Percentiles rank a stretch among this genome's conserved stretches.
Conservation (phyloP, 2,113 vertebrate species). For the Chascanopsetta lugubris region DNA sequence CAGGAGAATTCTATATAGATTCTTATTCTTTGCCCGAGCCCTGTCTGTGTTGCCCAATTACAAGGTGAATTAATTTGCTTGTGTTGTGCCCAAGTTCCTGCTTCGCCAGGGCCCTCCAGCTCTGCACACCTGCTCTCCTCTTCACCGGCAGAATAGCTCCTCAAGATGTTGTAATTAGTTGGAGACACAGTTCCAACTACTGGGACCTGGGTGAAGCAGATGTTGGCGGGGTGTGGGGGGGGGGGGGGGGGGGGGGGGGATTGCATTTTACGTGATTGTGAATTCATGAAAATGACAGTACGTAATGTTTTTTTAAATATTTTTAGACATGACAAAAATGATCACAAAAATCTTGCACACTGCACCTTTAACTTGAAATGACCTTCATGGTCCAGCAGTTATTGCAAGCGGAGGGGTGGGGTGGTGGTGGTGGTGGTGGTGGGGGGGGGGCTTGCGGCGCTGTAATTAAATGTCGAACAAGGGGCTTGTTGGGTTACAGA, state of each 20-base stretch:
- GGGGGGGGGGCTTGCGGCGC: constrained; percentile 30
- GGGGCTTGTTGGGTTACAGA: constrained; percentile 46
- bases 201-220: constrained; percentile 50
- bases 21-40: constrained; percentile 1
- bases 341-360: too few relatives aligned
- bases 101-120: constrained; percentile 34
- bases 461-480: constrained; percentile 64
- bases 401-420: constrained; percentile 25
- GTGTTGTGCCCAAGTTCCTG: constrained; percentile 28
- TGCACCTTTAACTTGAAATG: too few relatives aligned
- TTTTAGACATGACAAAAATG: too few relatives aligned
- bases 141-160: constrained; percentile 45
- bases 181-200: constrained; percentile 31
- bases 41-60: constrained; percentile 33
- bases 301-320: too few relatives aligned
- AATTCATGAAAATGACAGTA: too few relatives aligned
- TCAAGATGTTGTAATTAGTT: constrained; percentile 65
- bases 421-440: too few relatives aligned
- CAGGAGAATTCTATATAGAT: neutral
- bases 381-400: constrained; percentile 32
- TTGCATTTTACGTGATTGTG: too few relatives aligned
- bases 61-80: constrained; percentile 41
- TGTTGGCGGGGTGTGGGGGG: too few relatives aligned
- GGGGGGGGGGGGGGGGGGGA: too few relatives aligned
- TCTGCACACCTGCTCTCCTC: constrained; percentile 60